These are phyloP conservation scores for Ceratosolen solmsi DNA, from an alignment of 1,140 invertebrate species.

Conservation along the genomic window DNA sequence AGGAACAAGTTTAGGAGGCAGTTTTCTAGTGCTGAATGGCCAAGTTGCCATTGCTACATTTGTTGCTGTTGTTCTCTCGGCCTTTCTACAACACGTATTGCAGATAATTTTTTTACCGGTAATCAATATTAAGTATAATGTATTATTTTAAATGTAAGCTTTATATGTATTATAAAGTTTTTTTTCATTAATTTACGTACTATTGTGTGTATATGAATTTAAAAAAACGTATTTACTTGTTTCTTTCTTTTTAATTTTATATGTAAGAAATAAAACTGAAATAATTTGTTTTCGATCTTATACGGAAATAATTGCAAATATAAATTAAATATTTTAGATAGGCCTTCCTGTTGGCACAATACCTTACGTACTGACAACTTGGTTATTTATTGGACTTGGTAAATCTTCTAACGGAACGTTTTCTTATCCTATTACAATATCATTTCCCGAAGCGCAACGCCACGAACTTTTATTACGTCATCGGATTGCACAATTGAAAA, in stretches of 20 bases:
- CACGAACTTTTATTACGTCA: conserved; percentile 55
- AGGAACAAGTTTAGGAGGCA: conserved; percentile 66
- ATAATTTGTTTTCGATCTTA: not conserved
- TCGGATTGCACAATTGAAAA: not conserved
- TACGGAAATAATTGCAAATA: not conserved
- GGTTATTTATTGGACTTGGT: conserved; percentile 67
- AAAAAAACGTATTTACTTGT: too few relatives aligned
- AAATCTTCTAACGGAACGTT: conserved; percentile 53
- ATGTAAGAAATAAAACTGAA: not conserved
- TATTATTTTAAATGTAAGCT: too few relatives aligned
- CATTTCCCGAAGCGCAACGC: conserved; percentile 68
- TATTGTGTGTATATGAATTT: not conserved
- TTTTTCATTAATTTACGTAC: too few relatives aligned
- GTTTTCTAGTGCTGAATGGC: conserved; percentile 66
- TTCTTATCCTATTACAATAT: conserved; percentile 56
- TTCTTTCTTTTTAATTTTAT: too few relatives aligned
- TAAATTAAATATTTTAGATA: conserved; percentile 55
- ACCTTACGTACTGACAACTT: conserved; percentile 67
- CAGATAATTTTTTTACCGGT: conserved; percentile 58
- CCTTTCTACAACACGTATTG: conserved; percentile 64
- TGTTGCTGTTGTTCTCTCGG: conserved; percentile 65
- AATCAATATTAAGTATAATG: not conserved
- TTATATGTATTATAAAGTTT: too few relatives aligned
- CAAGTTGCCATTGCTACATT: conserved; percentile 65
- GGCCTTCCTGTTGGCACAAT: conserved; percentile 66